Evolutionary conservation across 2,888 invertebrate species (phyloP), one percentile per base, ranked within the genome.

Genomic region (Limnephilus marmoratus): DNA sequence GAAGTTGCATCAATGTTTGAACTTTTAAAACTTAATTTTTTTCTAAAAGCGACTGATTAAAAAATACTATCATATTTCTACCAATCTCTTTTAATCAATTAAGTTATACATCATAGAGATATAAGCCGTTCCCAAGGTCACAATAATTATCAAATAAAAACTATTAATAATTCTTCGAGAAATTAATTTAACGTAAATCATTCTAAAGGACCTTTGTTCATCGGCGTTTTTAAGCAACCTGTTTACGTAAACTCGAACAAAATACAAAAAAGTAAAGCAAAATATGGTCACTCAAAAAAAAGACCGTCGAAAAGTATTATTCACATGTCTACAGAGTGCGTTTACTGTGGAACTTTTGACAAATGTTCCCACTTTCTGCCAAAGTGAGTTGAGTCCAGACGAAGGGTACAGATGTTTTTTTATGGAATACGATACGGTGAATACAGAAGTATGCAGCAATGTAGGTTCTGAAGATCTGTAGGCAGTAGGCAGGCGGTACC

Each of bases 401-500:
- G 41, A 81, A 86, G 18, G 88, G 68, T 80, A 12, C 41, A 81
- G 41, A 80, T 89, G 18, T 83, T 83, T 87, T 45, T 87, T 87
- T 87, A 87, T 37, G 80, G 88, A 31, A 34, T 81, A 68, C 68
- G n/a, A 68, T 68, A 68, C 68, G 1, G 24, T 68, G 68, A 68
- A 68, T 68, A 24, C 49, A 53, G 45, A 41, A 34, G 41, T 85
- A 85, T 53, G 68, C 68, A 68, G 9, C 68, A 68, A 24, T n/a
- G 68, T 68, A 24, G 68, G 68, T 24, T 68, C 24, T 68, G 24
- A 4, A 68, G 68, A n/a, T 68, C 68, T 68, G 68, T 68, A 68
- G 24, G 68, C 68, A n/a, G 87, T 68, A 68, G 68, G 68, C 68
- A n/a, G 87, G 80, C 34, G 37, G 88, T 89, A 68, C 53, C 88